A percentile compares a stretch with the other conserved stretches of the same genome.
Evolutionary conservation across 2,888 invertebrate genomes (phyloP).

Genomic region (Lymantria monacha): DNA sequence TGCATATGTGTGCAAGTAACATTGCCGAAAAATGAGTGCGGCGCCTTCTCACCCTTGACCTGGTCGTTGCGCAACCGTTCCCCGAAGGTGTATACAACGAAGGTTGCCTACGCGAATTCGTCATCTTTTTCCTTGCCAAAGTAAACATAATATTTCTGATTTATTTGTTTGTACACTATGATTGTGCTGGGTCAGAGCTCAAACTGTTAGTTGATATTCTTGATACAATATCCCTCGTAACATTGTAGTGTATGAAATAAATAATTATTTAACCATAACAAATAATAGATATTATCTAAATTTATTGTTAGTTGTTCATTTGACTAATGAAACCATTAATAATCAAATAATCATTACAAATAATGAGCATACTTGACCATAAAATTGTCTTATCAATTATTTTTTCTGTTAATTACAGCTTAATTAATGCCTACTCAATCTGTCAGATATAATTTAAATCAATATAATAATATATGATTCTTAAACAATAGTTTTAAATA

Average conservation of each 20-base stretch:
- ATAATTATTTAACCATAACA: neutral
- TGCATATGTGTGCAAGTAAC: slow-evolving; percentile 51
- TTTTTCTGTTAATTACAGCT: neutral
- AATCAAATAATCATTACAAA: neutral
- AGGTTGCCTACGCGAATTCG: slow-evolving; percentile 53
- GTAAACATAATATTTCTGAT: slow-evolving; percentile 40
- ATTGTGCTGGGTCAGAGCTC: slow-evolving; percentile 20
- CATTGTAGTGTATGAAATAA: slow-evolving; percentile 11
- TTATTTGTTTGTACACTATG: slow-evolving; percentile 28
- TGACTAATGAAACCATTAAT: slow-evolving; percentile 4
- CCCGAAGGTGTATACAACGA: slow-evolving; percentile 55
- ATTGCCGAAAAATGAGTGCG: slow-evolving; percentile 68
- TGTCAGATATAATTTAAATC: no score
- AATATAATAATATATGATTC: no score
- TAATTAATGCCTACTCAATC: neutral
- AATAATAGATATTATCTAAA: neutral
- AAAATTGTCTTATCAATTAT: neutral
- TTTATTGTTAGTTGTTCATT: neutral
- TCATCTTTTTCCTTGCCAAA: slow-evolving; percentile 65
- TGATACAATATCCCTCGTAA: neutral
- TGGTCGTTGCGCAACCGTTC: slow-evolving; percentile 60
- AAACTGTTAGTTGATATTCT: slow-evolving; percentile 1
- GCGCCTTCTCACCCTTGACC: slow-evolving; percentile 74
- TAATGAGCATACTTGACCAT: neutral
- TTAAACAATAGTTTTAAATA: no score